Evolutionary conservation across 2,888 invertebrate species (phyloP).

Genomic region (Lepidocyrtinus sp.): DNA sequence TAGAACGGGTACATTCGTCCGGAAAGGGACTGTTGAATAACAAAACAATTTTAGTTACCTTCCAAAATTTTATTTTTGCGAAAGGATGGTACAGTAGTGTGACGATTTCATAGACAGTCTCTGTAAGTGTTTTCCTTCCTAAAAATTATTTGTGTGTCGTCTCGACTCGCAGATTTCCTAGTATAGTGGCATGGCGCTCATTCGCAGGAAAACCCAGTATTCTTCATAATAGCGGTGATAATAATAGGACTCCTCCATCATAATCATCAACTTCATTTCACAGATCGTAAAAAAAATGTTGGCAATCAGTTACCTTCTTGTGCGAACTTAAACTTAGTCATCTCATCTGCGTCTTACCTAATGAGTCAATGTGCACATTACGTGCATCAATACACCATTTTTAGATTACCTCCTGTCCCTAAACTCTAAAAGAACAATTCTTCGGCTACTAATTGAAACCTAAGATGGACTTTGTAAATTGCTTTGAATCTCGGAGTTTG

Average conservation of each 20-base stretch:
- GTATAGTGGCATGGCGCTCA: slow-evolving; percentile 37
- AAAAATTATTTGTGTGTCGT: slow-evolving; percentile 48
- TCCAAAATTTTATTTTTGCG: no score
- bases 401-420: no score
- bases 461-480: no score
- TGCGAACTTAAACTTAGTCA: not conserved
- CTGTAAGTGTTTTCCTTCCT: slow-evolving; percentile 9
- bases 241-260: not conserved
- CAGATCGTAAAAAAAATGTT: not conserved
- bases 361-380: no score
- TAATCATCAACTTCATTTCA: not conserved
- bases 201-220: slow-evolving; percentile 50
- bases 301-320: no score
- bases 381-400: no score
- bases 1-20: not conserved
- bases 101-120: no score
- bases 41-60: no score
- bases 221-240: slow-evolving; percentile 13
- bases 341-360: not conserved
- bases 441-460: no score
- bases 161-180: slow-evolving; percentile 38
- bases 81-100: no score
- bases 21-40: not conserved
- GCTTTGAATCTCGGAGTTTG: no score
- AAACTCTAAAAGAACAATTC: no score